Conservation (phyloP, 2,113 vertebrate genomes). For the Eclectus roratus region DNA sequence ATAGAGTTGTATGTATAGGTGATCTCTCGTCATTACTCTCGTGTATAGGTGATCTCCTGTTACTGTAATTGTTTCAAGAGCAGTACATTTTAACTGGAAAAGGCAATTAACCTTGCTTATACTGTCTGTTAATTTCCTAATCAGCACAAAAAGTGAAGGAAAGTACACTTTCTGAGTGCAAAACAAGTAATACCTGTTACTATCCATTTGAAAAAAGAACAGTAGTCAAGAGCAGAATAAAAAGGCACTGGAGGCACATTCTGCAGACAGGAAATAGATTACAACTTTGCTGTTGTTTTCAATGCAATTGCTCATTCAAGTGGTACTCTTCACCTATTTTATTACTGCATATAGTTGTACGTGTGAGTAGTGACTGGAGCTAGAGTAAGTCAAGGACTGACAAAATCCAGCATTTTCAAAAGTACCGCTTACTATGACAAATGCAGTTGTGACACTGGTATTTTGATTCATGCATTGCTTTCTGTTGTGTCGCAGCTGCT, state of each 20-base stretch:
- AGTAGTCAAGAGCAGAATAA: not conserved
- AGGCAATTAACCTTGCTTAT: not conserved
- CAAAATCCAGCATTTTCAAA: not conserved
- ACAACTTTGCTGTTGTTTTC: not conserved
- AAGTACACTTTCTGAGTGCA: not conserved
- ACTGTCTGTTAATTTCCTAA: not conserved
- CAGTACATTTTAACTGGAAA: not conserved
- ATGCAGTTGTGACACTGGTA: not conserved
- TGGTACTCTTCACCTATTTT: not conserved
- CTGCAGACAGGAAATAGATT: not conserved
- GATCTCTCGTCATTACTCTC: not conserved
- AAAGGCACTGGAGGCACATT: not conserved
- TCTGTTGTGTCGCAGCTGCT: not conserved
- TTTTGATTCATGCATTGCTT: not conserved
- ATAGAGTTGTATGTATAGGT: not conserved
- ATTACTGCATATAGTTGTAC: not conserved
- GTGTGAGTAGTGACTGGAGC: not conserved
- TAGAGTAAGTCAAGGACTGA: not conserved
- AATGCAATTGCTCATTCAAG: not conserved
- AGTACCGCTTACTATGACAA: accelerated
- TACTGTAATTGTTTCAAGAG: not conserved
- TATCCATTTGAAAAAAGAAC: not conserved
- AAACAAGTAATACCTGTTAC: not conserved
- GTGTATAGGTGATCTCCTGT: not conserved
- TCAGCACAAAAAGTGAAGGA: not conserved